A percentile compares a stretch with the other conserved stretches of the same genome.
Evolutionary conservation across 2,797 vertebrate species (phyloP).

Genomic region (Petrocephalus sullivani): DNA sequence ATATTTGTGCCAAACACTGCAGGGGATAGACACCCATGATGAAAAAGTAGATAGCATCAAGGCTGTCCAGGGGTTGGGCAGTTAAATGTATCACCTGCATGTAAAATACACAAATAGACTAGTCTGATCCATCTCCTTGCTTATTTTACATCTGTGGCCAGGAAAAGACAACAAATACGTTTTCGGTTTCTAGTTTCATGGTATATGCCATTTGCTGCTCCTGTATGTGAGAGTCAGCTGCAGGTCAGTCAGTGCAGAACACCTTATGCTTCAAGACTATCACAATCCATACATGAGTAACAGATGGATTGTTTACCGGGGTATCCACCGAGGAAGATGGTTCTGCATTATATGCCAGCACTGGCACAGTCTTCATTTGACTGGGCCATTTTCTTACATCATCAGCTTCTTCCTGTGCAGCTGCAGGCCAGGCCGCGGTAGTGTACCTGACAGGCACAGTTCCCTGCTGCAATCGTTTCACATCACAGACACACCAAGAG

Average conservation of each 20-base stretch:
- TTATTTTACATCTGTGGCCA: not conserved
- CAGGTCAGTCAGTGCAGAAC: not conserved
- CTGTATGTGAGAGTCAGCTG: not conserved
- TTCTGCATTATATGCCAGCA: not conserved
- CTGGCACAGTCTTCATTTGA: not conserved
- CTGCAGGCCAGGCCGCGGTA: not conserved
- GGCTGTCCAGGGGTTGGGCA: not conserved
- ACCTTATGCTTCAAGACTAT: not conserved
- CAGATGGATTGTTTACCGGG: not conserved
- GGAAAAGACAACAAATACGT: not conserved
- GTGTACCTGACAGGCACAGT: not conserved
- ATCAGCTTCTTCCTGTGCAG: not conserved
- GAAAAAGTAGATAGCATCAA: not conserved
- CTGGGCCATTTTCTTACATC: not conserved
- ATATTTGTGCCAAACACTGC: not conserved
- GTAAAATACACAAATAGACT: slow-evolving; percentile 3
- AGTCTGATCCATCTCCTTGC: not conserved
- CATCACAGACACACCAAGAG: not conserved
- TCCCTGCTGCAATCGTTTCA: slow-evolving; percentile 4
- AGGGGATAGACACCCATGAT: not conserved
- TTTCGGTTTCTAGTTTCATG: not conserved
- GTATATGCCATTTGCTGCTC: not conserved
- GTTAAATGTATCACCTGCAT: not conserved
- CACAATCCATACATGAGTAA: not conserved
- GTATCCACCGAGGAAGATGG: not conserved